phyloP scores from a whole-genome alignment of 2,797 vertebrate genomes.

The Smutsia temminckii region DNA sequence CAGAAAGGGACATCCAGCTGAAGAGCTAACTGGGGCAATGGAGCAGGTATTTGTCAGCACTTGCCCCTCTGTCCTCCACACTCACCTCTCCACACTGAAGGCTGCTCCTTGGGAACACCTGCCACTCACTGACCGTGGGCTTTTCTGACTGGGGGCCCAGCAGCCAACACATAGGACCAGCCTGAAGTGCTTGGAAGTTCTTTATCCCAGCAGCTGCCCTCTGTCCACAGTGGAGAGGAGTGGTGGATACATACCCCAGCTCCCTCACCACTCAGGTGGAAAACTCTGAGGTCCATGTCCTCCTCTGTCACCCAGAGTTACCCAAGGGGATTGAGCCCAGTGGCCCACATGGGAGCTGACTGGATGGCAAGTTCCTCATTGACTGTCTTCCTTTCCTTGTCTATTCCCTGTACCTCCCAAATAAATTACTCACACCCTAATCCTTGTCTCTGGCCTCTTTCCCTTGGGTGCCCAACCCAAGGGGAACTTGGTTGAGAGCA shows the following conservation, averaged over 20 bases:
- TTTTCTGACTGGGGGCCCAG: not conserved
- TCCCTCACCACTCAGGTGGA: not conserved
- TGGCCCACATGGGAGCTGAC: not conserved
- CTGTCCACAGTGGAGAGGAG: not conserved
- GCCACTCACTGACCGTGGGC: not conserved
- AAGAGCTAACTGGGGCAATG: not conserved
- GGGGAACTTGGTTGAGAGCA: not conserved
- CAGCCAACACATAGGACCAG: not conserved
- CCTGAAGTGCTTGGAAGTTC: not conserved
- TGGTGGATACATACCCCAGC: not conserved
- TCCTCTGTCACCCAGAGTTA: not conserved
- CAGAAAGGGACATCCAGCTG: not conserved
- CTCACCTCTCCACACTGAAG: not conserved
- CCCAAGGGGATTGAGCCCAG: not conserved
- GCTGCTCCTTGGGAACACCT: not conserved
- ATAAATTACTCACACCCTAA: not conserved
- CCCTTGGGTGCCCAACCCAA: not conserved
- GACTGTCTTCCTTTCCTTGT: not conserved
- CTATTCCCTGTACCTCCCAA: not conserved
- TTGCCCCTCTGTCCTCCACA: not conserved
- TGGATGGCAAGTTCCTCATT: not conserved
- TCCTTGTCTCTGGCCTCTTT: not conserved
- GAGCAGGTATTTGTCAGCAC: not conserved
- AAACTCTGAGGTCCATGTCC: not conserved
- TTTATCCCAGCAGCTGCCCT: not conserved